phyloP scores from a whole-genome alignment of 2,888 invertebrate species.

The Dicyrtomina minuta region DNA sequence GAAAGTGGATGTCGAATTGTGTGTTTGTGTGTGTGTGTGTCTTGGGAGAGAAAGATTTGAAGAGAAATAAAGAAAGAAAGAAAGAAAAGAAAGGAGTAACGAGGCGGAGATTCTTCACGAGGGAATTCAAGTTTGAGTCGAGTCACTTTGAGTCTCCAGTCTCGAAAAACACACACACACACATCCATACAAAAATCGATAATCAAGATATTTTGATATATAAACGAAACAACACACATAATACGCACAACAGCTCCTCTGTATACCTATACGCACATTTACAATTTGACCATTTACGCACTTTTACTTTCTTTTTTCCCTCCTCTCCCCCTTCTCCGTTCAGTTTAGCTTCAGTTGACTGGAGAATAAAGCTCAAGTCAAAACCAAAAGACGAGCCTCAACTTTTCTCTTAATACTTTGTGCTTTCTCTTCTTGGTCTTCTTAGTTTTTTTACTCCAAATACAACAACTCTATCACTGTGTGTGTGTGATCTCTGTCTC shows the following conservation, averaged over 20 bases:
- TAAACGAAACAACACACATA: too few relatives aligned
- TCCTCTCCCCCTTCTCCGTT: constrained; percentile 32
- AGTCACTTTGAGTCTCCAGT: too few relatives aligned
- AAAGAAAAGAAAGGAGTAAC: constrained; percentile 26
- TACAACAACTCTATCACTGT: too few relatives aligned
- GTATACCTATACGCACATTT: not conserved
- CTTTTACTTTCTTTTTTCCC: constrained; percentile 26
- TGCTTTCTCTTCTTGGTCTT: constrained; percentile 42
- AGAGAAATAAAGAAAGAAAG: constrained; percentile 2
- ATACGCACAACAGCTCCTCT: constrained; percentile 34
- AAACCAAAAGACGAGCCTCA: constrained; percentile 44
- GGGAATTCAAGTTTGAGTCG: constrained; percentile 50
- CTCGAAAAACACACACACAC: too few relatives aligned
- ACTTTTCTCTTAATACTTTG: constrained; percentile 46
- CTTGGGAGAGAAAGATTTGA: not conserved
- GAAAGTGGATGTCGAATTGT: too few relatives aligned
- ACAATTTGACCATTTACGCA: too few relatives aligned
- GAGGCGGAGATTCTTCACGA: constrained; percentile 52
- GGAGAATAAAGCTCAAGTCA: constrained; percentile 33
- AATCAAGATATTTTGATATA: constrained; percentile 53
- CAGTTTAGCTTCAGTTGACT: constrained; percentile 34
- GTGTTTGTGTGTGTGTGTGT: too few relatives aligned
- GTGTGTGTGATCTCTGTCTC: too few relatives aligned
- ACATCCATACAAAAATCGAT: constrained; percentile 51
- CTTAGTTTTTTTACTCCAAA: too few relatives aligned